Conservation (phyloP, 2,113 vertebrate genomes). For the Psettodes erumei region DNA sequence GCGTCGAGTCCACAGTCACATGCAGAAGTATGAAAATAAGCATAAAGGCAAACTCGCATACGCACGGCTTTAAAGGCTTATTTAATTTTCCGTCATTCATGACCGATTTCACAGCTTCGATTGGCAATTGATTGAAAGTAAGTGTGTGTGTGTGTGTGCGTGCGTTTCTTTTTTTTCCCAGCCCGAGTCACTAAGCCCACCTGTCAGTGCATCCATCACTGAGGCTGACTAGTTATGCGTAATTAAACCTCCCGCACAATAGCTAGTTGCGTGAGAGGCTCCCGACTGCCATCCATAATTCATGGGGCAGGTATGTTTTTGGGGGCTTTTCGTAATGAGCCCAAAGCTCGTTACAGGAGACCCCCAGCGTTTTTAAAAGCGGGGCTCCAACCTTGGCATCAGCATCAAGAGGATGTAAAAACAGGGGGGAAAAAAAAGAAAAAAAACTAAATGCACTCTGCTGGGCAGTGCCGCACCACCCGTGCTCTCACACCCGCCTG, state of each 20-base stretch:
- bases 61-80: neutral
- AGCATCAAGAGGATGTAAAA: conserved; percentile 52
- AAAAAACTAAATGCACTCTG: conserved; percentile 48
- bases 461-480: conserved; percentile 49
- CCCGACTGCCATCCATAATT: conserved; percentile 79
- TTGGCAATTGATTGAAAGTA: conserved; percentile 24
- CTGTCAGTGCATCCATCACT: conserved; percentile 72
- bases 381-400: conserved; percentile 64
- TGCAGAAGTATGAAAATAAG: neutral
- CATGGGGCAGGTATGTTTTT: conserved; percentile 71
- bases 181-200: conserved; percentile 56
- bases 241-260: conserved; percentile 75
- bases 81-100: conserved; percentile 11
- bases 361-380: conserved; percentile 59
- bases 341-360: conserved; percentile 67
- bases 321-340: conserved; percentile 73
- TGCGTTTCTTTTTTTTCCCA: conserved; percentile 56
- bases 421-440: conserved; percentile 2
- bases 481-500: conserved; percentile 18
- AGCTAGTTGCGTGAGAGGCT: conserved; percentile 65
- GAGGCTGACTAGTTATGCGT: conserved; percentile 68
- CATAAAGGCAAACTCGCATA: neutral
- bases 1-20: neutral
- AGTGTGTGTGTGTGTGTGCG: conserved; percentile 1
- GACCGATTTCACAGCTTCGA: conserved; percentile 29